Conservation (phyloP, 2,888 invertebrate species). For the Hydraecia micacea region DNA sequence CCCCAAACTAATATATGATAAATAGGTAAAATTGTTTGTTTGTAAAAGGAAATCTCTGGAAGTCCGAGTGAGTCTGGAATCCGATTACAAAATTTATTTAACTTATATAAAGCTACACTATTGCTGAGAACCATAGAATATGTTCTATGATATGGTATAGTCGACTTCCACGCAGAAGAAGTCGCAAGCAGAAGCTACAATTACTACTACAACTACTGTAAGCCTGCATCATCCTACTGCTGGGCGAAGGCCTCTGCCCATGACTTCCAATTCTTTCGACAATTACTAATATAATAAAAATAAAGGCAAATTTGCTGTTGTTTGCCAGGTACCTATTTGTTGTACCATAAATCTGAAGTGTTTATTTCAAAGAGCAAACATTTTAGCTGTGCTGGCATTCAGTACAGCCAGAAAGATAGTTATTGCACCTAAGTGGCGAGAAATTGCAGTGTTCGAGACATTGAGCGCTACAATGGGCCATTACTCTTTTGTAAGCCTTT, state of each 20-base stretch:
- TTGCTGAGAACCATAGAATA: not conserved
- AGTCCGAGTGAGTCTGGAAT: not conserved
- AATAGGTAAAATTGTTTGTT: not conserved
- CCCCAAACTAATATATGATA: too few relatives aligned
- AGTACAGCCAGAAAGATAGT: constrained; percentile 11
- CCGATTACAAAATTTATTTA: not conserved
- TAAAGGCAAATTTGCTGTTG: not conserved
- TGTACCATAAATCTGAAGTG: not conserved
- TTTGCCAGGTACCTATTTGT: not conserved
- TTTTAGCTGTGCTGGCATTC: not conserved
- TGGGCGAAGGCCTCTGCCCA: too few relatives aligned
- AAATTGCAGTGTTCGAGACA: constrained; percentile 45
- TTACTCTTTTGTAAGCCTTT: constrained; percentile 53
- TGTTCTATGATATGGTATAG: not conserved
- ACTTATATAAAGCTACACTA: not conserved
- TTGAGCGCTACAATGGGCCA: constrained; percentile 50
- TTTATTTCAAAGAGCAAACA: constrained; percentile 10
- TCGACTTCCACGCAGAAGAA: not conserved
- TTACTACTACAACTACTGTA: too few relatives aligned
- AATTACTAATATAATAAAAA: too few relatives aligned
- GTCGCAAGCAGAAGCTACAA: not conserved
- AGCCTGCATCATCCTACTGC: too few relatives aligned
- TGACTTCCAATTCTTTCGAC: too few relatives aligned
- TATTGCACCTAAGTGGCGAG: constrained; percentile 44
- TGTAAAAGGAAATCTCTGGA: not conserved